These are phyloP conservation scores for Tricholaema leucomelas DNA, from an alignment of 2,113 vertebrate species.

Conservation along the genomic window DNA sequence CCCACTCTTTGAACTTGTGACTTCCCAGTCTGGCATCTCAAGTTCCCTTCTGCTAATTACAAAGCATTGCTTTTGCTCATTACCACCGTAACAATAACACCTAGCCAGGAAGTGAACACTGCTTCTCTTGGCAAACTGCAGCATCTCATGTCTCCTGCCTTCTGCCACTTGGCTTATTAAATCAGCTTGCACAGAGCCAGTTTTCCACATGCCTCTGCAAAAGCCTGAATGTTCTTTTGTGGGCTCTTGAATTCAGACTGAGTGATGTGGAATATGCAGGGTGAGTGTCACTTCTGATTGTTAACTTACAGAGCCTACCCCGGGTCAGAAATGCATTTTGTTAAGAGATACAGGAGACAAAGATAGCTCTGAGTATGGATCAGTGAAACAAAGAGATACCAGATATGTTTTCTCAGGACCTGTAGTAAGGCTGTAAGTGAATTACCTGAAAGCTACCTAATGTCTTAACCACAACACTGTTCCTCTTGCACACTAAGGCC, in stretches of 20 bases:
- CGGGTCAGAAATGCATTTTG: neutral
- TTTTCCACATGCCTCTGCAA: neutral
- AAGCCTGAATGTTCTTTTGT: neutral
- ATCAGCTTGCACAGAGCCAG: neutral
- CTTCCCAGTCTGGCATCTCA: conserved; percentile 14
- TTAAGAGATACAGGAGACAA: neutral
- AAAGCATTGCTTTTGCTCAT: neutral
- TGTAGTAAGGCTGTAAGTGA: neutral
- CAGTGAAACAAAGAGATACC: neutral
- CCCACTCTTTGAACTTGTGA: conserved; percentile 25
- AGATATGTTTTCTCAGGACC: neutral
- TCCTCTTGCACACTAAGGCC: neutral
- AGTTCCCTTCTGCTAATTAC: conserved; percentile 28
- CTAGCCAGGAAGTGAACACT: neutral
- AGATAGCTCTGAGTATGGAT: neutral
- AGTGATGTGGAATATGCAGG: neutral
- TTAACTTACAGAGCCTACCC: neutral
- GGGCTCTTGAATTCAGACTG: neutral
- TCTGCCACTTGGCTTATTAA: neutral
- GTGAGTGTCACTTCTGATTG: neutral
- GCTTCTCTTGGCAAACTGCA: neutral
- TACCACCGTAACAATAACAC: neutral
- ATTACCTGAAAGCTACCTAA: neutral
- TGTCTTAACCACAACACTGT: neutral
- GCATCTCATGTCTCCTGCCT: neutral